phyloP scores from a whole-genome alignment of 2,797 vertebrate species.

The Poecilia gillii region DNA sequence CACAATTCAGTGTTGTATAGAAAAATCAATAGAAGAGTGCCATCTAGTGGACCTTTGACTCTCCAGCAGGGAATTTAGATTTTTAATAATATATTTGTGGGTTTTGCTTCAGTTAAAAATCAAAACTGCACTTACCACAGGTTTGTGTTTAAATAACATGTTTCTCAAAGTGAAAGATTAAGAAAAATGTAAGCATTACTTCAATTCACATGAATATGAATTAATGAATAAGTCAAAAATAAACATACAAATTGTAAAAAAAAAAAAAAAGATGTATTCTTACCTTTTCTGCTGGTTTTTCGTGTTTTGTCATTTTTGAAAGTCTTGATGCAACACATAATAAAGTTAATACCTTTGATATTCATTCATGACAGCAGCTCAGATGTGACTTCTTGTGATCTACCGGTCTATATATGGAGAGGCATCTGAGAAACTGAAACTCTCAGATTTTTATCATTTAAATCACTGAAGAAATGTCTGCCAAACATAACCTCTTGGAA shows the following conservation, averaged over 20 bases:
- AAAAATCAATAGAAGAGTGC: neutral
- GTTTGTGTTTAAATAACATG: neutral
- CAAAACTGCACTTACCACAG: neutral
- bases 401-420: no score
- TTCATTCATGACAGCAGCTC: neutral
- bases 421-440: neutral
- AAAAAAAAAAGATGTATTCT: neutral
- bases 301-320: neutral
- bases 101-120: neutral
- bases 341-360: neutral
- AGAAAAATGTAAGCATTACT: neutral
- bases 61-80: neutral
- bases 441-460: neutral
- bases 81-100: neutral
- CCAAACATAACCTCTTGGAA: neutral
- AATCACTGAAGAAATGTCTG: neutral
- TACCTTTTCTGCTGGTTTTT: neutral
- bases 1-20: neutral
- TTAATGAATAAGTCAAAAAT: neutral
- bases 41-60: neutral
- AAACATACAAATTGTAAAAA: neutral
- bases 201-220: neutral
- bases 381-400: neutral
- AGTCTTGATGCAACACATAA: neutral
- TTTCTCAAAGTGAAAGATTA: neutral